Evolutionary conservation across 2,888 invertebrate genomes (phyloP).

Genomic region (Drosophila mimetica): DNA sequence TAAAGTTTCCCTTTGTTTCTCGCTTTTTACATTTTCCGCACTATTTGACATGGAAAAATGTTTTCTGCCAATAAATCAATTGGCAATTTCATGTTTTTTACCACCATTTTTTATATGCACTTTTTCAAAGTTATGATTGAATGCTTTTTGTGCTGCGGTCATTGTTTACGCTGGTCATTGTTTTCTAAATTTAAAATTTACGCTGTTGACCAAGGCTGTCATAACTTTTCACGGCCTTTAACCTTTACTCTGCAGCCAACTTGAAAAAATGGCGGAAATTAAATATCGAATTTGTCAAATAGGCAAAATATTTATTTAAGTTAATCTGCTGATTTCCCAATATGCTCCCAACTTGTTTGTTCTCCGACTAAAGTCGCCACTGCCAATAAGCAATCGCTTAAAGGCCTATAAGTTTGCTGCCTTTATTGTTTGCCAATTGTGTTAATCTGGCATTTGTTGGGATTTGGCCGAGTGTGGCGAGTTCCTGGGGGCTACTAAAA

Average conservation of each 20-base stretch:
- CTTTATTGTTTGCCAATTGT: conserved; percentile 79
- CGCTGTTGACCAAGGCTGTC: conserved; percentile 13
- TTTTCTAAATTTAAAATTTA: conserved; percentile 53
- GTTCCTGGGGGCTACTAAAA: conserved; percentile 37
- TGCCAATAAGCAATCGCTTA: conserved; percentile 45
- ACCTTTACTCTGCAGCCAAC: conserved; percentile 6
- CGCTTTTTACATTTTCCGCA: conserved; percentile 64
- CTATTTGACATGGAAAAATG: conserved; percentile 72
- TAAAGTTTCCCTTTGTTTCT: conserved; percentile 58
- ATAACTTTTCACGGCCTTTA: conserved; percentile 39
- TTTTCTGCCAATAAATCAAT: conserved; percentile 73
- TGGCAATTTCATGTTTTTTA: conserved; percentile 45
- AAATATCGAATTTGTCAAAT: neutral
- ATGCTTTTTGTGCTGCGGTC: conserved; percentile 16
- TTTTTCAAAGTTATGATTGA: conserved; percentile 4
- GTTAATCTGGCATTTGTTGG: conserved; percentile 73
- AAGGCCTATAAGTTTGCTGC: conserved; percentile 59
- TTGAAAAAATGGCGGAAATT: neutral
- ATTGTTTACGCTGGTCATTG: conserved; percentile 36
- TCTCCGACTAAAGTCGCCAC: neutral
- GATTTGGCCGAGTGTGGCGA: conserved; percentile 36
- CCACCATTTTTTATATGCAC: conserved; percentile 13
- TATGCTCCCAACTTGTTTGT: neutral
- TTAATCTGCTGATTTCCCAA: conserved; percentile 7
- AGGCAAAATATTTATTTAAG: conserved; percentile 9